Evolutionary conservation across 2,888 invertebrate species (phyloP), one percentile per base, ranked within the genome.

Genomic region (Autographa pulchrina): DNA sequence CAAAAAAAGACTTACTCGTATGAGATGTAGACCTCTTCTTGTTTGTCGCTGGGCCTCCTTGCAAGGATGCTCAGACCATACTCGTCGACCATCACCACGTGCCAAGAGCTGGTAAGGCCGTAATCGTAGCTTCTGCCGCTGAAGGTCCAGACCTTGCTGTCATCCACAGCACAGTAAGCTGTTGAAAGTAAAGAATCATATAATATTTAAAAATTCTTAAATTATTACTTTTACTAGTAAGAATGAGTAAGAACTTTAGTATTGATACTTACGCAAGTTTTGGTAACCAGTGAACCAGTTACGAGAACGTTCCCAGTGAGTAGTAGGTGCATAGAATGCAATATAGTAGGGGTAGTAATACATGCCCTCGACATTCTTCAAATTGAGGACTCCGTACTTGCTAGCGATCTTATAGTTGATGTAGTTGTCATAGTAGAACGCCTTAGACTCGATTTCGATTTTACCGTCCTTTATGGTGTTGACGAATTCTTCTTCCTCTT

Each of bases 121-220:
- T 97, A 93, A 14, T 96, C 93, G 87, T 96, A 97, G 63, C 95
- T 95, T 56, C 95, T 96, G 85, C 96, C 96, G 91, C 97, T 97
- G 91, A 97, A 97, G 1, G 97, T 97, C 80, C 92, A 95, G 62
- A 96, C 94, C 67, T 91, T 91, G 64, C 92, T 95, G 59, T 94
- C 92, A 78, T 97, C 97, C 58, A 98, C 89, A 4, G 96, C 93
- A 85, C 98, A 98, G 82, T 92, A 94, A 2, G 96, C 97, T 97
- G 89, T 72, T 20, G 16, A 69, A 68, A 4, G 43, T 2, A 54
- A 56, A 56, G 54, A 48, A n/a, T 1, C 2, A 8, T 9, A 3
- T 43, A 18, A 11, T 1, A 52, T 38, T 56, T 38, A 38, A 7
- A 38, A 38, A 1, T 38, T 38, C 13, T 13, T 41, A 9, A 14